Percentiles rank a stretch among this genome's conserved stretches.
These are phyloP conservation scores for Callaeas wilsoni DNA, from an alignment of 2,113 vertebrate genomes.

Conservation along the genomic window DNA sequence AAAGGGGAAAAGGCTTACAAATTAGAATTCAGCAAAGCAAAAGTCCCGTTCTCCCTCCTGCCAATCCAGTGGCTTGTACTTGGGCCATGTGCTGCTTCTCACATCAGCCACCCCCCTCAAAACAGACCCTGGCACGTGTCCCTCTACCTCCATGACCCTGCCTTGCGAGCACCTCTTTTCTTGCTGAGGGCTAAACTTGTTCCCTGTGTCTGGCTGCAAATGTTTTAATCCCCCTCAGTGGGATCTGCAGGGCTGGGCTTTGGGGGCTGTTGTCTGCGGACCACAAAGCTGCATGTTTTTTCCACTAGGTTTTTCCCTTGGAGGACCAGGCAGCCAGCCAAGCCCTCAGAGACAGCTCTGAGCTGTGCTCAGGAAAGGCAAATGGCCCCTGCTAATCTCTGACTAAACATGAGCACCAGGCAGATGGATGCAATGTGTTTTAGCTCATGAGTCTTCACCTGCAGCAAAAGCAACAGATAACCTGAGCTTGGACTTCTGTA, in stretches of 20 bases:
- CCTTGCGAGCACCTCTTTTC: neutral
- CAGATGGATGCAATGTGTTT: neutral
- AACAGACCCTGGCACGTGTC: neutral
- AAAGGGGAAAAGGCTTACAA: neutral
- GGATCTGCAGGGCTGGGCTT: neutral
- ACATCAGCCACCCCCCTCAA: neutral
- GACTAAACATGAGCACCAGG: neutral
- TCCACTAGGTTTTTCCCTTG: neutral
- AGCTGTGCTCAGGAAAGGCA: neutral
- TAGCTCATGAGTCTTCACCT: neutral
- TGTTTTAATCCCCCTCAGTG: neutral
- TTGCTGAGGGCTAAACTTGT: neutral
- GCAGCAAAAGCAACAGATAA: neutral
- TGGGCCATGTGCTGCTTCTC: neutral
- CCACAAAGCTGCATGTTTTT: fast-evolving
- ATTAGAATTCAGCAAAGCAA: neutral
- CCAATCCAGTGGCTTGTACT: neutral
- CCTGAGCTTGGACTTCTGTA: neutral
- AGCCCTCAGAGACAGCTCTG: neutral
- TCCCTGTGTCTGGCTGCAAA: neutral
- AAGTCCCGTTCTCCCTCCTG: neutral
- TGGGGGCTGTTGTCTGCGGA: neutral
- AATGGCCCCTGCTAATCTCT: neutral
- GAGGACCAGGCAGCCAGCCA: neutral
- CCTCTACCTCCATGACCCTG: neutral